These are phyloP conservation scores for Leptonema lineaticorne DNA, from an alignment of 1,140 invertebrate genomes.

Conservation along the genomic window DNA sequence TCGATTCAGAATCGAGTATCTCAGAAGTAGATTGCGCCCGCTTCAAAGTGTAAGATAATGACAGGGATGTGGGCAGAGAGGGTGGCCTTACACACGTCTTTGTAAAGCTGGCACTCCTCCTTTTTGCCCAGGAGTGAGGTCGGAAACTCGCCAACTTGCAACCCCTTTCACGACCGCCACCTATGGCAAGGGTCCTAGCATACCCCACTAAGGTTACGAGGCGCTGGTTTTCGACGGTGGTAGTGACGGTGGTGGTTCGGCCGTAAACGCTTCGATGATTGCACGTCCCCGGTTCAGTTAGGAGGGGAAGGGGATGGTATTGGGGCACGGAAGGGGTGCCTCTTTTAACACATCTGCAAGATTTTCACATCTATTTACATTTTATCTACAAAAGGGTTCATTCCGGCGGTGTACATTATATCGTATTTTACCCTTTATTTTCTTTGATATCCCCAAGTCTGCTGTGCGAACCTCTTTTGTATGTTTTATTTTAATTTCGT, in stretches of 20 bases:
- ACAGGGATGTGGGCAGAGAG: conserved; percentile 14
- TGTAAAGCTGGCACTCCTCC: conserved; percentile 8
- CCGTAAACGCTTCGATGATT: conserved; percentile 41
- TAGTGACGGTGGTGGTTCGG: conserved; percentile 16
- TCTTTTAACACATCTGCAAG: conserved; percentile 38
- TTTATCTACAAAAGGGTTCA: conserved; percentile 25
- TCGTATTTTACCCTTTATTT: conserved; percentile 10
- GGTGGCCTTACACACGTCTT: conserved; percentile 15
- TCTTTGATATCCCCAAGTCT: conserved; percentile 2
- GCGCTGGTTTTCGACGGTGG: neutral
- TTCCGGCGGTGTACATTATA: conserved; percentile 7
- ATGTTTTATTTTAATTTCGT: too few relatives aligned
- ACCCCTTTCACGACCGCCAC: neutral
- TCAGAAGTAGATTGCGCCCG: conserved; percentile 24
- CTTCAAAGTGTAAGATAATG: conserved; percentile 15
- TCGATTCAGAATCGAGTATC: conserved; percentile 10
- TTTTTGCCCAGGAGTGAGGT: conserved; percentile 8
- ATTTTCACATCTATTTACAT: conserved; percentile 35
- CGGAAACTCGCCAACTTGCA: conserved; percentile 11
- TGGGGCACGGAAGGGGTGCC: conserved; percentile 1
- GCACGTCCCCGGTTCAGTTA: conserved; percentile 26
- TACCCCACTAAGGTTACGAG: too few relatives aligned
- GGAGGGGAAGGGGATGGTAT: conserved; percentile 32
- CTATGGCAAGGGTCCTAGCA: neutral
- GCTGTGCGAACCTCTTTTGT: conserved; percentile 1